Conservation (phyloP, 2,888 invertebrate genomes). For the Pelosia muscerda region DNA sequence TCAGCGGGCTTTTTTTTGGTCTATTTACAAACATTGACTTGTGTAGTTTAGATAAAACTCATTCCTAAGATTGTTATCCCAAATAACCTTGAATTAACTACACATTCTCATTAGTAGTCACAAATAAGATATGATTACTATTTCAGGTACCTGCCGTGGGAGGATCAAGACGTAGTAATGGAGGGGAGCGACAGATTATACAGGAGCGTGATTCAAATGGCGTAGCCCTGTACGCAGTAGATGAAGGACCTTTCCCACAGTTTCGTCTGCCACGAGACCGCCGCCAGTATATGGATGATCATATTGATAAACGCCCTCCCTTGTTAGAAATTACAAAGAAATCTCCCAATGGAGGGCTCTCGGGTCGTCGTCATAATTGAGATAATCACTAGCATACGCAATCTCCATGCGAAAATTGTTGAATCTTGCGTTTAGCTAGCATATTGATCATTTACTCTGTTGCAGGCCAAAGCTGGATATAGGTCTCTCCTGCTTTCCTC, state of each 20-base stretch:
- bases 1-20: too few relatives aligned
- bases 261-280: conserved; percentile 64
- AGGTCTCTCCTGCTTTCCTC: too few relatives aligned
- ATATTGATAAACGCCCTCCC: conserved; percentile 29
- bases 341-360: too few relatives aligned
- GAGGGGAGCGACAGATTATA: conserved; percentile 49
- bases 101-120: too few relatives aligned
- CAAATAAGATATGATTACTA: neutral
- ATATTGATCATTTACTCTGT: too few relatives aligned
- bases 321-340: conserved; percentile 19
- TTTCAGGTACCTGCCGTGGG: conserved; percentile 21
- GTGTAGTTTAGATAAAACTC: too few relatives aligned
- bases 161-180: conserved; percentile 42
- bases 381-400: neutral
- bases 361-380: neutral
- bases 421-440: neutral
- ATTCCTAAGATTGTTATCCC: too few relatives aligned
- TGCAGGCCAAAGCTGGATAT: too few relatives aligned
- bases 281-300: conserved; percentile 66
- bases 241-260: conserved; percentile 62
- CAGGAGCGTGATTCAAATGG: conserved; percentile 59
- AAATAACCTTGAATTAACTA: too few relatives aligned
- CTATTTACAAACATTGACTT: too few relatives aligned
- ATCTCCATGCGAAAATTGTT: neutral
- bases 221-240: conserved; percentile 63